Evolutionary conservation across 2,888 invertebrate species (phyloP), one percentile per base, ranked within the genome.

Genomic region (Oithona nana): DNA sequence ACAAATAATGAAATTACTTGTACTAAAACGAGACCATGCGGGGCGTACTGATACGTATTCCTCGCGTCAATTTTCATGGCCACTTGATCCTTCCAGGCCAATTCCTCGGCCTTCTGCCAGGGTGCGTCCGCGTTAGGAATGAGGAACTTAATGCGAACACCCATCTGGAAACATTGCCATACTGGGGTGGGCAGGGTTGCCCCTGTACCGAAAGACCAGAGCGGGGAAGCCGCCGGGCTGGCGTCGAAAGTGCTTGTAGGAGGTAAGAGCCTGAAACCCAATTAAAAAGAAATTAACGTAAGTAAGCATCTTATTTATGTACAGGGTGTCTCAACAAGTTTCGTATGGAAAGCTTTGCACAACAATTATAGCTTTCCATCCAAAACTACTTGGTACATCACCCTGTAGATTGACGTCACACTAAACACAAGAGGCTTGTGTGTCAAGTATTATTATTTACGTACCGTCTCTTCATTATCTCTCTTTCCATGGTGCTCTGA

Each of bases 91-190:
- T 57, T 62, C 39, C 52, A 60, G 4, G 64, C 64, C 50, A 67
- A 29, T 26, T 66, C 66, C 62, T 69, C 67, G 26, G 65, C 67
- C 16, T 61, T 31, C 57, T 68, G 66, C 67, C 68, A 67, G 8
- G 64, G 48, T 2, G 58, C 63, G 49, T 63, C 69, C 68, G 69
- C 39, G n/a, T 24, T 48, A 1, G 62, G 62, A 16, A 62, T 28
- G n/a, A 62, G 28, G 48, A 62, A 62, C 48, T 55, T 55, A 28
- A 62, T 26, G 61, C 64, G 66, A 26, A 66, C 67, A 64, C 71
- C 71, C 67, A 70, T 67, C 56, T 73, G 69, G 66, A 74, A 74
- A 64, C 74, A 73, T 57, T 72, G 73, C 74, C 74, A 75, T 2
- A 72, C 71, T 26, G 73, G 71, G 58, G 69, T 68, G 2, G 73